Conservation (phyloP, 1,140 invertebrate species). For the Rhizoglyphus robini region DNA sequence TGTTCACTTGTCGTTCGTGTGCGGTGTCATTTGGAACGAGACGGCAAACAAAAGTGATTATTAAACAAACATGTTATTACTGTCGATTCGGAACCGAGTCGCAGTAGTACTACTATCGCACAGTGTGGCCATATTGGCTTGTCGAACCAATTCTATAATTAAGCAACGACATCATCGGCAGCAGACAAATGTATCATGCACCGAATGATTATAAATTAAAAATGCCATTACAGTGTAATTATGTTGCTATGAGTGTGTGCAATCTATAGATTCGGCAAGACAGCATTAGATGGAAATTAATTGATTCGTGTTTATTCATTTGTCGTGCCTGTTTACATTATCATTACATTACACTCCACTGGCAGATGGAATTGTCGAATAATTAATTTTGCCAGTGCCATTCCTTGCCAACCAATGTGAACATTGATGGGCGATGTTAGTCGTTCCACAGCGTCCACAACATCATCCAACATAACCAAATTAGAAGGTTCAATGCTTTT, state of each 20-base stretch:
- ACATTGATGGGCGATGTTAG: no score
- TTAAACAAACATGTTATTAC: neutral
- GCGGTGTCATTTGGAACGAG: no score
- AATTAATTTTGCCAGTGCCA: no score
- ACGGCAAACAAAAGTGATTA: no score
- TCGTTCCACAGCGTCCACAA: no score
- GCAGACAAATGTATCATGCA: neutral
- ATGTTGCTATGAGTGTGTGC: neutral
- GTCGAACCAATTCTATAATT: neutral
- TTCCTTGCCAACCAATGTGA: no score
- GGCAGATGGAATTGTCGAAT: neutral
- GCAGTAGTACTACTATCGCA: neutral
- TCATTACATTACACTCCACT: neutral
- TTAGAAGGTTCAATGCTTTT: no score
- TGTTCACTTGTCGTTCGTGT: no score
- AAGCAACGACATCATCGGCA: neutral
- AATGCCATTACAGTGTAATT: conserved; percentile 11
- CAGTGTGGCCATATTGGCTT: neutral
- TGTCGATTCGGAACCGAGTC: neutral
- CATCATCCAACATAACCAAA: no score
- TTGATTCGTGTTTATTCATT: conserved; percentile 12
- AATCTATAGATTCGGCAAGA: no score
- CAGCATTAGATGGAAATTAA: conserved; percentile 4
- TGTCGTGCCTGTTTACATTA: conserved; percentile 14
- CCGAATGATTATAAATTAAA: conserved; percentile 6